Conservation (phyloP, 2,797 vertebrate genomes). For the Cryptoprocta ferox region DNA sequence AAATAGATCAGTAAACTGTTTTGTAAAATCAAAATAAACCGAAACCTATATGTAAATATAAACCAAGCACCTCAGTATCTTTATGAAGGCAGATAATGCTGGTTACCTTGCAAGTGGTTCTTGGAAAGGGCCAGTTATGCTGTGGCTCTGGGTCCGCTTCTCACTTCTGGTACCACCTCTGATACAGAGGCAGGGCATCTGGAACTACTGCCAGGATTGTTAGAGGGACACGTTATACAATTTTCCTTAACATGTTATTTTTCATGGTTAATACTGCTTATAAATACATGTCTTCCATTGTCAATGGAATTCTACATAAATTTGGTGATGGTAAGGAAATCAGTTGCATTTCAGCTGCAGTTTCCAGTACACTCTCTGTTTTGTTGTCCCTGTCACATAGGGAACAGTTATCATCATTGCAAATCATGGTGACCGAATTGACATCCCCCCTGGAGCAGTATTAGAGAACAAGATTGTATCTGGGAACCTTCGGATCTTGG, state of each 20-base stretch:
- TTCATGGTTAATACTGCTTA: slow-evolving; percentile 41
- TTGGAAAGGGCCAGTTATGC: neutral
- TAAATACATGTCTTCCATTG: neutral
- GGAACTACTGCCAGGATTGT: neutral
- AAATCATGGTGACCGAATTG: slow-evolving; percentile 97
- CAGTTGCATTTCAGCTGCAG: slow-evolving; percentile 2
- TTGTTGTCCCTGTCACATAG: slow-evolving; percentile 82
- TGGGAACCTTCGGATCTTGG: slow-evolving; percentile 98
- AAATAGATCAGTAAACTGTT: slow-evolving; percentile 39
- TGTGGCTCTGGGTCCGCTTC: neutral
- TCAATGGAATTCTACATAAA: slow-evolving; percentile 20
- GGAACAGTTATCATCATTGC: slow-evolving; percentile 99
- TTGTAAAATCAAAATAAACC: neutral
- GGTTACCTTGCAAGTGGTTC: neutral
- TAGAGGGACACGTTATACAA: neutral
- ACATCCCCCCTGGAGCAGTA: slow-evolving; percentile 96
- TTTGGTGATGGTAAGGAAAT: slow-evolving; percentile 48
- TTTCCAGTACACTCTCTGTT: slow-evolving; percentile 30
- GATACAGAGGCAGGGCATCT: neutral
- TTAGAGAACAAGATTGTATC: slow-evolving; percentile 99
- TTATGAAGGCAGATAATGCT: slow-evolving; percentile 5
- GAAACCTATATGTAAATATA: neutral
- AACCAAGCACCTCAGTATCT: slow-evolving; percentile 30
- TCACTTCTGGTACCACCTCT: neutral
- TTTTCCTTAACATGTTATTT: slow-evolving; percentile 27